phyloP scores from a whole-genome alignment of 2,888 invertebrate genomes.

The Laspeyria flexula region DNA sequence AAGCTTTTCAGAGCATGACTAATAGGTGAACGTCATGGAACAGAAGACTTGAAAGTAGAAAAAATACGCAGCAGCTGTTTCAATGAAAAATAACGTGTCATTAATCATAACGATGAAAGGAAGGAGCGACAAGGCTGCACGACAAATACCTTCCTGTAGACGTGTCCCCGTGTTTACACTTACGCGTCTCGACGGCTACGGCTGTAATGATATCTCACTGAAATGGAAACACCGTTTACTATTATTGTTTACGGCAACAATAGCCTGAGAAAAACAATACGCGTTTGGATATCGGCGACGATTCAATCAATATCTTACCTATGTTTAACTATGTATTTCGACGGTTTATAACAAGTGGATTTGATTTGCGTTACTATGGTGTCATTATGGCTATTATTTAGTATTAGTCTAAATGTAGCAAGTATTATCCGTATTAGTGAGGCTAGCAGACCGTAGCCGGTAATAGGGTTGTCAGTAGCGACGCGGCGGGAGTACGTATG shows the following conservation, averaged over 20 bases:
- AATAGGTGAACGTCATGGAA: slow-evolving; percentile 77
- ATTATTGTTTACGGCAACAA: slow-evolving; percentile 59
- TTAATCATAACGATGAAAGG: slow-evolving; percentile 82
- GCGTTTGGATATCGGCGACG: slow-evolving; percentile 48
- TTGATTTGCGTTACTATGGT: neutral
- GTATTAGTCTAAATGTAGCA: slow-evolving; percentile 18
- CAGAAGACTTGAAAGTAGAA: slow-evolving; percentile 75
- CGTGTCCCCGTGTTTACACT: slow-evolving; percentile 61
- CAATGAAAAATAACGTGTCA: slow-evolving; percentile 82
- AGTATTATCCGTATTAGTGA: slow-evolving; percentile 36
- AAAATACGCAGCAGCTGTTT: slow-evolving; percentile 81
- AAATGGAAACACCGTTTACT: slow-evolving; percentile 56
- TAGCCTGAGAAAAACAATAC: slow-evolving; percentile 56
- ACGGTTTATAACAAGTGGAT: slow-evolving; percentile 8
- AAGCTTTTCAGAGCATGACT: slow-evolving; percentile 75
- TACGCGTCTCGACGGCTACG: slow-evolving; percentile 50
- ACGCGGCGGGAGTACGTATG: slow-evolving; percentile 45
- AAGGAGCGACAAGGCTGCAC: slow-evolving; percentile 72
- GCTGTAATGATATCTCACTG: slow-evolving; percentile 55
- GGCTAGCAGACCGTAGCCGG: slow-evolving; percentile 45
- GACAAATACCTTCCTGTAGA: slow-evolving; percentile 77
- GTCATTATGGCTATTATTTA: slow-evolving; percentile 19
- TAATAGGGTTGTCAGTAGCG: slow-evolving; percentile 54
- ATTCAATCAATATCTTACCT: slow-evolving; percentile 53
- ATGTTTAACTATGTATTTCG: slow-evolving; percentile 24